These are phyloP conservation scores for Cremastinae sp. DNA, from an alignment of 2,888 invertebrate species.

Conservation along the genomic window DNA sequence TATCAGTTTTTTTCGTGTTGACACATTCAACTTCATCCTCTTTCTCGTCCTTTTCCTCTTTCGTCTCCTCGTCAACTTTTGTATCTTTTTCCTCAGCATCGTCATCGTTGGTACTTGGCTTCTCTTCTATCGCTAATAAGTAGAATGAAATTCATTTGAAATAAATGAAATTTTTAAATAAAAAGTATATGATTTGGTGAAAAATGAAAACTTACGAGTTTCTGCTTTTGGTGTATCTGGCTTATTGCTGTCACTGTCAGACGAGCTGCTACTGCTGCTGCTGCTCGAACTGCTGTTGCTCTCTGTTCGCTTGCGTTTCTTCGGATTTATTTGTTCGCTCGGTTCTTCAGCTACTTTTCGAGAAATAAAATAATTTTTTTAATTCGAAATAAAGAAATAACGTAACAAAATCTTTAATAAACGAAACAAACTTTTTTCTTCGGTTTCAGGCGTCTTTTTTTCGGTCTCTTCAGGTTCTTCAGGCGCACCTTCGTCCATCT, in stretches of 20 bases:
- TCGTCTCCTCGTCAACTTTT: conserved; percentile 72
- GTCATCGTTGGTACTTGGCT: conserved; percentile 61
- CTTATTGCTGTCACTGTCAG: conserved; percentile 81
- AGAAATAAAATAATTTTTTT: not conserved
- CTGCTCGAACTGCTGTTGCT: conserved; percentile 82
- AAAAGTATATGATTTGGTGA: too few species aligned
- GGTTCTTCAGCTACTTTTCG: conserved; percentile 74
- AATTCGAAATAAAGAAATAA: not conserved
- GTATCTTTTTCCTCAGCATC: conserved; percentile 56
- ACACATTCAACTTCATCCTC: conserved; percentile 78
- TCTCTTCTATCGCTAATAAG: conserved; percentile 51
- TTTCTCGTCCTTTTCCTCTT: conserved; percentile 75
- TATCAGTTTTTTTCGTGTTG: conserved; percentile 77
- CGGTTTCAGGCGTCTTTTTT: conserved; percentile 75
- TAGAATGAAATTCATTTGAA: not conserved
- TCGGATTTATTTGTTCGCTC: conserved; percentile 78
- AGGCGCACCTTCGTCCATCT: conserved; percentile 66
- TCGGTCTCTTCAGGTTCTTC: conserved; percentile 73
- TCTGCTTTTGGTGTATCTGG: conserved; percentile 74
- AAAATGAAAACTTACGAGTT: conserved; percentile 65
- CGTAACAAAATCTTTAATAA: not conserved
- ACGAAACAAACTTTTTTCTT: conserved; percentile 64
- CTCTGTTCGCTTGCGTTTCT: conserved; percentile 82
- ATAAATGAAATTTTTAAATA: too few species aligned
- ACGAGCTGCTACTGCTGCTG: conserved; percentile 79